Evolutionary conservation across 2,888 invertebrate species (phyloP), one percentile per base, ranked within the genome.

Genomic region (Caenorhabditis sp.): DNA sequence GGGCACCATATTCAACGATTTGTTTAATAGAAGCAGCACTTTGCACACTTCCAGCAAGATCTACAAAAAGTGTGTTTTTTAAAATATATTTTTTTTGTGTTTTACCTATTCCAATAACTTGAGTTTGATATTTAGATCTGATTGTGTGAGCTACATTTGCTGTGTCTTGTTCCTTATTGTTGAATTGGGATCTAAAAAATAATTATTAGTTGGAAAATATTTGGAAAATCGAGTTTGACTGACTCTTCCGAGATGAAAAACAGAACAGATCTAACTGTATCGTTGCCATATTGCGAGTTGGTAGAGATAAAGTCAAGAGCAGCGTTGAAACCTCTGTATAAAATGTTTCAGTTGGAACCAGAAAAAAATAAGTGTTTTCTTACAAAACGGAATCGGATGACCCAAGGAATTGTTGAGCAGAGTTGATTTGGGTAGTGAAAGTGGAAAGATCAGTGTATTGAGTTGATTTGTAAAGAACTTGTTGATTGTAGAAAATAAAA

Each of bases 201-300:
- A 31, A 27, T 20, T 50, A 10, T 52, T 27, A n/a, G 8, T n/a
- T n/a, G n/a, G n/a, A n/a, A n/a, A n/a, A n/a, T n/a, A n/a, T n/a
- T n/a, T n/a, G n/a, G n/a, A n/a, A n/a, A n/a, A n/a, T n/a, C n/a
- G n/a, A n/a, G n/a, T n/a, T n/a, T n/a, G n/a, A 53, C 23, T 53
- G n/a, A 72, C 68, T 68, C 68, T 49, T 73, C 65, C 14, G 73
- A 61, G 2, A 73, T 43, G 17, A 63, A 69, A 36, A 63, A 68
- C 1, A 73, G 50, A 21, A 66, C 17, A 1, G 73, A 69, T 8
- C 63, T 61, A 1, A 52, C 49, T 4, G 68, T 65, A 26, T 60
- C 59, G 21, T 65, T 50, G 10, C 26, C 23, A 31, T 73, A 73
- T 27, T 50, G 57, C 5, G 73, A 62, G 54, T 69, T 65, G 10